Base-by-base conservation (phyloP, 2,113 vertebrate species). In the Sturnus vulgaris region DNA sequence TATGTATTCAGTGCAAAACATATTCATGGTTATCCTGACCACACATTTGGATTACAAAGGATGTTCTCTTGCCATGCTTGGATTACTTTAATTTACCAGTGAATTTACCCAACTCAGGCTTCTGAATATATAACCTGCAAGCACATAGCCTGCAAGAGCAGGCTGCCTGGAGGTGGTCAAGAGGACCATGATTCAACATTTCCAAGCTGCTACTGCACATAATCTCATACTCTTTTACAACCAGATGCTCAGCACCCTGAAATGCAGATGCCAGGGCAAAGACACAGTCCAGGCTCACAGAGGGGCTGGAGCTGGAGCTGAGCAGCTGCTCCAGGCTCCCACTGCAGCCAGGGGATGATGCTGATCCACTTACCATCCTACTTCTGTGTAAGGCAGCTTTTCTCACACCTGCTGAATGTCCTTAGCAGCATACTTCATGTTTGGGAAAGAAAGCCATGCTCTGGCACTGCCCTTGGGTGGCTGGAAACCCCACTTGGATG, bases 261-360 rank as follows among this genome's bases (percentile, higher is more conserved):
- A 33, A 11, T 0, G 1, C 83, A 78, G 47, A 19, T 86, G 72
- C 24, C 39, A 25, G 60, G 39, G 24, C 56, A 47, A 15, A 83
- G 50, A 57, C 8, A 2, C 18, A 21, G 52, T 5, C 0, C 2
- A 37, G 53, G 64, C 56, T 61, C 2, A 2, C 0, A 4, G 35
- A 63, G 33, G 27, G 63, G 61, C 75, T 86, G 89, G 75, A 82
- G 75, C 73, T 39, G 60, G 46, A 31, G 22, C 49, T 1, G 5
- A 73, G 86, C 76, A 92, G 84, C 92, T 82, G 84, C 77, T 91
- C 35, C 81, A n/a, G 71, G 63, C 63, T 80, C 46, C 77, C 1
- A 0, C 46, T 11, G 40, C 55, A 47, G 39, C n/a, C 6, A 8
- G 47, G 23, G 56, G 52, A 86, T 4, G 0, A 23, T 11, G 76